A percentile compares a stretch with the other conserved stretches of the same genome.
Evolutionary conservation across 2,797 vertebrate species (phyloP).

Genomic region (Crypturellus tataupa): DNA sequence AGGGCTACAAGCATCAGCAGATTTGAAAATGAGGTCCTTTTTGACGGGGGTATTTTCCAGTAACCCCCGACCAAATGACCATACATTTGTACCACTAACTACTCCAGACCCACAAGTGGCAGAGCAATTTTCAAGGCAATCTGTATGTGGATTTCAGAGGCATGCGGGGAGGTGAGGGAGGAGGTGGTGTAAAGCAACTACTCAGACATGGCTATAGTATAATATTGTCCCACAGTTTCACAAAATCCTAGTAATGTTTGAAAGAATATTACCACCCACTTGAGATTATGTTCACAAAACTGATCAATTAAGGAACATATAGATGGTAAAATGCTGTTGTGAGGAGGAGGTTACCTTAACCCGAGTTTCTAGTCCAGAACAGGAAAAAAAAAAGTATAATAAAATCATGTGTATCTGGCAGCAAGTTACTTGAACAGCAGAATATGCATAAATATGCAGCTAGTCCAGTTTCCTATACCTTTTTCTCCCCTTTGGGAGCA

Average conservation of each 20-base stretch:
- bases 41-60: constrained; percentile 5
- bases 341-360: not conserved
- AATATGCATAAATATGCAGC: not conserved
- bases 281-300: not conserved
- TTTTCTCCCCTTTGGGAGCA: no score
- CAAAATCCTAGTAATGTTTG: not conserved
- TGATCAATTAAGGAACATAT: not conserved
- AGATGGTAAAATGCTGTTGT: not conserved
- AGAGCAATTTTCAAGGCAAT: constrained; percentile 45
- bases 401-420: not conserved
- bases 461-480: not conserved
- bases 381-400: not conserved
- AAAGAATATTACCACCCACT: not conserved
- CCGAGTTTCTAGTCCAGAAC: not conserved
- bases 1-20: constrained; percentile 21
- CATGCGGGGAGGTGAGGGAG: not conserved
- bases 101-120: not conserved
- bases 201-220: not conserved
- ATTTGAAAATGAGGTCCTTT: not conserved
- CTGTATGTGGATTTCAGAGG: constrained; percentile 9
- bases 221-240: not conserved
- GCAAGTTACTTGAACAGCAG: not conserved
- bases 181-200: not conserved
- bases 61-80: not conserved
- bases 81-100: constrained; percentile 31